Evolutionary conservation across 2,888 invertebrate species (phyloP), one percentile per base, ranked within the genome.

Genomic region (Dryocosmus kuriphilus): DNA sequence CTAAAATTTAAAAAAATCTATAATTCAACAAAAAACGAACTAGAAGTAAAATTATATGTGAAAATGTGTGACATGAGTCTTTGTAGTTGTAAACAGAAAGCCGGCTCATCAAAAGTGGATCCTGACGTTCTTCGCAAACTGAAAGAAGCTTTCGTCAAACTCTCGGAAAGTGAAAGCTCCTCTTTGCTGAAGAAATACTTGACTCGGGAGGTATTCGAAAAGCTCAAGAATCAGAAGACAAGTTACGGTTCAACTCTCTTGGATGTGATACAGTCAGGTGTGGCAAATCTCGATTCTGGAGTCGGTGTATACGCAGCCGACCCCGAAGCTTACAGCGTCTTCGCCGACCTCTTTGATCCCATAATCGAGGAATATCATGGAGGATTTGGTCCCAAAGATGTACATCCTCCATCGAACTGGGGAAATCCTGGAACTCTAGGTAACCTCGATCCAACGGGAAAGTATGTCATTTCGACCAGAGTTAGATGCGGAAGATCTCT

Each of bases 331-430:
- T 96, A 95, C 92, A 91, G 92, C 46, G 91, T 94, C 55, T 96
- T 95, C 89, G 92, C 92, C 77, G 93, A 93, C 32, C 91, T 96
- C 76, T 95, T 96, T 90, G 94, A 95, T 91, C 94, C 94, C 27
- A 93, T 95, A 85, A 95, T 96, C 88, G 93, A 94, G 86, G 94
- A 95, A 85, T 95, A 95, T 90, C 95, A 95, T 89, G 92, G 90
- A 60, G 94, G 94, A 74, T 95, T 95, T 89, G 92, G 91, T 79
- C 86, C 92, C 79, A 88, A 89, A 27, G 93, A 93, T 85, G 92
- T 92, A 80, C 96, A 96, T 88, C 95, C 95, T 11, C 88, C 92
- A 1, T 90, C 92, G 41, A 79, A 88, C 87, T 81, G 82, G 78
- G 65, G 86, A 55, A 73, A 77, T 83, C 74, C 82, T 77, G 51